phyloP scores from a whole-genome alignment of 2,888 invertebrate species.

The Trissonchulus latispiculum region DNA sequence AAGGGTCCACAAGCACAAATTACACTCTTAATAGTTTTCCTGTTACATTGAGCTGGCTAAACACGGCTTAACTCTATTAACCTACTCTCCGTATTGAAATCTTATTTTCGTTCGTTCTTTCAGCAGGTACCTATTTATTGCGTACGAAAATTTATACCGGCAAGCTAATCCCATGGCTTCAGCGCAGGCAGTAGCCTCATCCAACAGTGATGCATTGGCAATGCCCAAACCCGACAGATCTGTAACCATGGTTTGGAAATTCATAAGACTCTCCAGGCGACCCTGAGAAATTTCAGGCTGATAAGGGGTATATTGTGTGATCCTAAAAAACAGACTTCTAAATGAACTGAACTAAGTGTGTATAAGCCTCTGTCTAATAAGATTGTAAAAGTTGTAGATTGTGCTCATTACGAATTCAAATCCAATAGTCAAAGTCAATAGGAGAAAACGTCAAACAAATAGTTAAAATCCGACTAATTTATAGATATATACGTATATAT shows the following conservation, averaged over 20 bases:
- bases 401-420: no score
- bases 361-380: background rate
- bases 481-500: no score
- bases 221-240: slow-evolving; percentile 90
- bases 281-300: slow-evolving; percentile 96
- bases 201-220: slow-evolving; percentile 88
- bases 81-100: no score
- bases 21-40: no score
- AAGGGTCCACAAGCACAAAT: no score
- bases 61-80: no score
- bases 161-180: slow-evolving; percentile 85
- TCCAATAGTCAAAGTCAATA: no score
- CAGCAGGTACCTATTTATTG: no score
- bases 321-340: slow-evolving; percentile 54
- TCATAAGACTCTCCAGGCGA: slow-evolving; percentile 80
- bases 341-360: background rate
- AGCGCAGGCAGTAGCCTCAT: slow-evolving; percentile 93
- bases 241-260: slow-evolving; percentile 93
- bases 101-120: no score
- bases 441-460: no score
- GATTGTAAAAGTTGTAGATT: background rate
- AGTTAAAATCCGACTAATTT: no score
- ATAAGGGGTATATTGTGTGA: slow-evolving; percentile 94
- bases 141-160: slow-evolving; percentile 58
- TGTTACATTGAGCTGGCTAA: no score